Percentiles rank a stretch among this genome's conserved stretches.
Conservation (phyloP, 2,888 invertebrate species). For the Cynaeus angustus region DNA sequence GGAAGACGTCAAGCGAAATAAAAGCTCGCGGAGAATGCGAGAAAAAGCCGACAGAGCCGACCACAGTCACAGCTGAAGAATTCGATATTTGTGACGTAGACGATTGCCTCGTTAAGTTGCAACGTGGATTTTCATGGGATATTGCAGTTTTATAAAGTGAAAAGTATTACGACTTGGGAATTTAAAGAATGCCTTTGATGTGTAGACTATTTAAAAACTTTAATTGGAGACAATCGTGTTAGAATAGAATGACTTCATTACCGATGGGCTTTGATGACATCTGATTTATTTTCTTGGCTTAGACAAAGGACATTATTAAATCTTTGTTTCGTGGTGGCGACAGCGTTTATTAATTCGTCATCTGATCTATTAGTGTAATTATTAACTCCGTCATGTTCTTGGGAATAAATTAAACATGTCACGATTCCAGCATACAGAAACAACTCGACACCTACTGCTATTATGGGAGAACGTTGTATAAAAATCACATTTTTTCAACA, state of each 20-base stretch:
- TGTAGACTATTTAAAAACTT: background rate
- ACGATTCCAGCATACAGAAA: conserved; percentile 10
- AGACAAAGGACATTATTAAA: conserved; percentile 31
- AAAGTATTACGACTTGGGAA: background rate
- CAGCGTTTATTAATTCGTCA: conserved; percentile 22
- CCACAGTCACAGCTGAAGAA: conserved; percentile 16
- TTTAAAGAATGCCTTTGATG: conserved; percentile 11
- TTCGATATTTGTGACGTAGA: conserved; percentile 1
- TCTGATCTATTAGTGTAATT: conserved; percentile 31
- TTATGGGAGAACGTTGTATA: background rate
- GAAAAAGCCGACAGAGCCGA: conserved; percentile 5
- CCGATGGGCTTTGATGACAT: conserved; percentile 11
- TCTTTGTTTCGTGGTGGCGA: conserved; percentile 10
- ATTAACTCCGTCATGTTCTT: conserved; percentile 26
- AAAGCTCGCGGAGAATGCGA: conserved; percentile 12
- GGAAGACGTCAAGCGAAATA: background rate
- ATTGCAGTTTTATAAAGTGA: background rate
- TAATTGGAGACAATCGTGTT: conserved; percentile 8
- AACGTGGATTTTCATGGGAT: conserved; percentile 4
- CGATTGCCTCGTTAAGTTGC: conserved; percentile 12
- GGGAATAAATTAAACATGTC: conserved; percentile 33
- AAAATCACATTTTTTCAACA: too few species aligned
- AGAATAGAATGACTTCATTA: conserved; percentile 11
- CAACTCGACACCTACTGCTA: background rate
- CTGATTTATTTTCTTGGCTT: conserved; percentile 5